Evolutionary conservation across 2,888 invertebrate species (phyloP).

Genomic region (Cephus spinipes): DNA sequence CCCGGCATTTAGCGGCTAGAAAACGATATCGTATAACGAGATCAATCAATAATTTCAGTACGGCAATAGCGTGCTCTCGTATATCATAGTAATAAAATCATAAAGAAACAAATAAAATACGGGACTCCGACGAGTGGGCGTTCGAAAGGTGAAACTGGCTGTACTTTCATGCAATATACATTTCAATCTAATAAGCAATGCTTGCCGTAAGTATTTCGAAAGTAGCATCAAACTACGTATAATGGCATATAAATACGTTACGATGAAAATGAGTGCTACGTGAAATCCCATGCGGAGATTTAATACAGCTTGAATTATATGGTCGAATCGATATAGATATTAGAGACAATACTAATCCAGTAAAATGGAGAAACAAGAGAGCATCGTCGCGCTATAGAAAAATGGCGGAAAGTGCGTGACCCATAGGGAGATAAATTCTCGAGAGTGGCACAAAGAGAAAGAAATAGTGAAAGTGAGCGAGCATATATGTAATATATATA

Average conservation of each 20-base stretch:
- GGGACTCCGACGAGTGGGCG: slow-evolving; percentile 15
- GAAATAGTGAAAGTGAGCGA: slow-evolving; percentile 7
- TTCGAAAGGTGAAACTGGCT: slow-evolving; percentile 37
- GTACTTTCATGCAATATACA: not conserved
- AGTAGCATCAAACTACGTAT: not conserved
- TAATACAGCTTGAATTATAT: not conserved
- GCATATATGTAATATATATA: not conserved
- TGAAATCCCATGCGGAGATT: not conserved
- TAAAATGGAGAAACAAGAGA: not conserved
- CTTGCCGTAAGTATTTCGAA: not conserved
- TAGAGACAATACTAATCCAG: not conserved
- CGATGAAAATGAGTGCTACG: not conserved
- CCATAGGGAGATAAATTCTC: not conserved
- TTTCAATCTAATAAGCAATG: not conserved
- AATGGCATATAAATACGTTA: not conserved
- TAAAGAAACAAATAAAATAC: not conserved
- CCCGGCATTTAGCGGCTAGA: not conserved
- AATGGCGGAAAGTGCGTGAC: not conserved
- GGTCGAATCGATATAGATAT: not conserved
- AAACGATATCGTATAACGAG: not conserved
- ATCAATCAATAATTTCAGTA: not conserved
- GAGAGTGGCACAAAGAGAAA: slow-evolving; percentile 25
- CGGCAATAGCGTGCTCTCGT: not conserved
- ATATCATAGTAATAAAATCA: not conserved
- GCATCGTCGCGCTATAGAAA: not conserved